Evolutionary conservation across 1,140 invertebrate genomes (phyloP), one percentile per base, ranked within the genome.

Genomic region (Carcinoscorpius rotundicauda): DNA sequence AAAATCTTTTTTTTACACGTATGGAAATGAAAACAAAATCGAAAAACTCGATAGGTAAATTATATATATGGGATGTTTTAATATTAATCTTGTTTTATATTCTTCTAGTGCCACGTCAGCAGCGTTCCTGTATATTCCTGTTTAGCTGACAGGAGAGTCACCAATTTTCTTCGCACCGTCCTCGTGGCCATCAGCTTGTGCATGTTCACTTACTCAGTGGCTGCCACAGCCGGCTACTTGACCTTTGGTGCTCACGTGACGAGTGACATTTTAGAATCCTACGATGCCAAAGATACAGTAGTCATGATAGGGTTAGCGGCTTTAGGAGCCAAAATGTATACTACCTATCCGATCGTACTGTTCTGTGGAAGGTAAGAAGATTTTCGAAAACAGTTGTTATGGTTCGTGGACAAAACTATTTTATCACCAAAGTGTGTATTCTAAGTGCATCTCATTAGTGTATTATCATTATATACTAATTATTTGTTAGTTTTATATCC

Each of bases 51-150:
- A 29, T 29, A 29, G 29, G 29, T 29, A 29, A 29, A 29, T 29
- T 29, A 29, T 29, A 29, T 29, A 29, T 29, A 29, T 2, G 29
- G 29, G 0, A 29, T 29, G 29, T 63, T 55, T 9, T 63, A 29
- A 57, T 10, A 11, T 63, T 4, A 5, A 52, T 52, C 6, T 64
- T 6, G 4, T 58, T 53, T 11, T 11, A 10, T 57, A 50, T 6
- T 51, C 64, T 78, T 75, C 58, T 77, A 86, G 82, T 85, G 83
- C 70, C 85, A 87, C 73, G 84, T 87, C 66, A 85, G 83, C 65
- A 80, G 82, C 9, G 82, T 87, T 64, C 85, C 85, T 6, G 85
- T 85, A n/a, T 87, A 86, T 68, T 81, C 83, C 29, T 86, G 85
- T 66, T 61, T 69, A 10, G 60, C 69, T 11, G 50, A 64, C 11